phyloP scores from a whole-genome alignment of 2,113 vertebrate genomes.

The Harpagus bidentatus region DNA sequence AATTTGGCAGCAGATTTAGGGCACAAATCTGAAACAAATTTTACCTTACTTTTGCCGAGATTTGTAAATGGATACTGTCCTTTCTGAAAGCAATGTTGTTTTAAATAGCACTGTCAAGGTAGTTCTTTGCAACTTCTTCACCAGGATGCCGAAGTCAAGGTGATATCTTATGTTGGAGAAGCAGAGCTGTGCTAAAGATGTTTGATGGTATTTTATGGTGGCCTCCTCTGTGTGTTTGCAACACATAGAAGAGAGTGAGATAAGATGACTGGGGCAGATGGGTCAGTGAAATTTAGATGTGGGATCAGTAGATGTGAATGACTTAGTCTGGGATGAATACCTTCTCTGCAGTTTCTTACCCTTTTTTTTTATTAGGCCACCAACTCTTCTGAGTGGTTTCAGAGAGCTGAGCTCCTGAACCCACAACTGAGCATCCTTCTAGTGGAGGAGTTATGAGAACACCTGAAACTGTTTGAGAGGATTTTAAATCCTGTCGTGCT shows the following conservation, averaged over 20 bases:
- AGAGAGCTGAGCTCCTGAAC: background rate
- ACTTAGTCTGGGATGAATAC: background rate
- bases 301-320: background rate
- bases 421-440: background rate
- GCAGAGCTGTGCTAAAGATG: background rate
- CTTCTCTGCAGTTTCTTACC: background rate
- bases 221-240: background rate
- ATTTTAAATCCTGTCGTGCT: background rate
- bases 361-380: background rate
- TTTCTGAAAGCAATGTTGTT: background rate
- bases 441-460: background rate
- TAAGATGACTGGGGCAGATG: background rate
- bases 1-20: background rate
- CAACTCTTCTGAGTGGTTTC: background rate
- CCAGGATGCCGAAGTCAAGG: background rate
- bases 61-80: background rate
- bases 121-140: background rate
- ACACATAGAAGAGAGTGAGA: background rate
- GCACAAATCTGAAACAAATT: background rate
- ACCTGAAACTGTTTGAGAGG: background rate
- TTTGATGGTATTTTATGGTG: background rate
- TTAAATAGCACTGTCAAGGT: background rate
- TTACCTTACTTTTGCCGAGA: background rate
- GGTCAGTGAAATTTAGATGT: background rate
- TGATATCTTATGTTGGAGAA: background rate